Evolutionary conservation across 1,140 invertebrate species (phyloP).

Genomic region (Ceratosolen solmsi): DNA sequence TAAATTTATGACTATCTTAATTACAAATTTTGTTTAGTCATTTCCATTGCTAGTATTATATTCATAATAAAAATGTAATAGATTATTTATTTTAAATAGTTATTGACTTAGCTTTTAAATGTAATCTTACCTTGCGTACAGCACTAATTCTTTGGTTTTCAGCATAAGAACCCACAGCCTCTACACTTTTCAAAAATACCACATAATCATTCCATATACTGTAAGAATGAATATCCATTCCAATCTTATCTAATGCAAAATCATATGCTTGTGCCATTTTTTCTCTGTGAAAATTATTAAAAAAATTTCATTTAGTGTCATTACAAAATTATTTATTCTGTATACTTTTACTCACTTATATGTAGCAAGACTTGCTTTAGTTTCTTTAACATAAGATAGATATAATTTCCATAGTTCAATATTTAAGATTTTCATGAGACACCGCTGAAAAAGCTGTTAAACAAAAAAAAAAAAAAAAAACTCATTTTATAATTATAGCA

Average conservation of each 20-base stretch:
- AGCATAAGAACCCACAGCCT: slow-evolving; percentile 98
- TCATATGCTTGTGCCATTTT: slow-evolving; percentile 99
- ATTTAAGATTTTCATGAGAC: slow-evolving; percentile 98
- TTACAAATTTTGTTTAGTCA: too few relatives aligned
- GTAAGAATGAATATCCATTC: slow-evolving; percentile 97
- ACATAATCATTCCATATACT: slow-evolving; percentile 99
- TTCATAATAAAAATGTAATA: too few relatives aligned
- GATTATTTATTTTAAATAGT: too few relatives aligned
- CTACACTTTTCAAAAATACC: slow-evolving; percentile 96
- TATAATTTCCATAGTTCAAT: slow-evolving; percentile 99
- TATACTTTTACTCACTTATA: slow-evolving; percentile 86
- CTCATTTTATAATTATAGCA: slow-evolving; percentile 44
- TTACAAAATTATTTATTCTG: slow-evolving; percentile 29
- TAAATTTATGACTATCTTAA: too few relatives aligned
- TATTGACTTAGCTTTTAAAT: not conserved
- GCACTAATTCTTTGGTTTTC: slow-evolving; percentile 99
- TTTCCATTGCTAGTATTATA: too few relatives aligned
- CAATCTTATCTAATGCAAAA: slow-evolving; percentile 99
- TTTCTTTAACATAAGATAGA: slow-evolving; percentile 98
- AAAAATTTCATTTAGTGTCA: slow-evolving; percentile 4
- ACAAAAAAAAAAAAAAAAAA: slow-evolving; percentile 55
- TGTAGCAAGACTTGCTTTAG: slow-evolving; percentile 92
- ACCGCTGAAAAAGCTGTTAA: slow-evolving; percentile 95
- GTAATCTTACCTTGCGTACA: slow-evolving; percentile 86
- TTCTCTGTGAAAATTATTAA: slow-evolving; percentile 80